Conservation (phyloP, 2,888 invertebrate species). For the Melolontha melolontha region DNA sequence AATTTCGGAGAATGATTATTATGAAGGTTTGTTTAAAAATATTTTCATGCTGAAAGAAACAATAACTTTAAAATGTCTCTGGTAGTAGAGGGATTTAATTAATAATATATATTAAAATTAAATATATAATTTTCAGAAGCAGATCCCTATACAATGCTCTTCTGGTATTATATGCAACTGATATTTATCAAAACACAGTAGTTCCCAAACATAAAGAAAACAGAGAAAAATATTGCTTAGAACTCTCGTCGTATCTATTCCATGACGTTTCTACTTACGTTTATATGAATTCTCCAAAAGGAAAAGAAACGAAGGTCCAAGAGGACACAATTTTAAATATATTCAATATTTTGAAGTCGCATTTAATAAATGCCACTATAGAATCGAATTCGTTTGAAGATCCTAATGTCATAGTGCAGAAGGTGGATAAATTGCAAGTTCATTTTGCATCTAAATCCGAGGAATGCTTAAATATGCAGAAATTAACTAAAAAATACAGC, state of each 20-base stretch:
- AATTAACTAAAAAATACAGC: conserved; percentile 39
- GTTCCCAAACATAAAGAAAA: conserved; percentile 46
- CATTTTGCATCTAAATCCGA: conserved; percentile 41
- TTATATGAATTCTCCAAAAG: conserved; percentile 44
- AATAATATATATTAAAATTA: too few relatives aligned
- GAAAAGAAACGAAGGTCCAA: background rate
- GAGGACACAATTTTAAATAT: conserved; percentile 31
- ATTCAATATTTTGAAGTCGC: conserved; percentile 47
- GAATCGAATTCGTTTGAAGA: conserved; percentile 48
- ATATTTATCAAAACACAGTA: conserved; percentile 53
- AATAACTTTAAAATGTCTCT: too few relatives aligned
- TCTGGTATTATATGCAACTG: conserved; percentile 52
- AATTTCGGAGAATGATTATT: too few relatives aligned
- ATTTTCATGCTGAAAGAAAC: too few relatives aligned
- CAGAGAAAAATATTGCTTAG: conserved; percentile 51
- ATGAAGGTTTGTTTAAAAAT: too few relatives aligned
- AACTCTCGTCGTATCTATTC: conserved; percentile 49
- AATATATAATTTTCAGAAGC: background rate
- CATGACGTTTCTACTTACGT: conserved; percentile 50
- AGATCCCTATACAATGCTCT: conserved; percentile 48
- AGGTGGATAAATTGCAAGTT: conserved; percentile 46
- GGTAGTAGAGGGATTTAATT: too few relatives aligned
- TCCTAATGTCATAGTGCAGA: conserved; percentile 38
- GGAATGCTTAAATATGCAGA: conserved; percentile 29
- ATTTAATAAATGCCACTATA: conserved; percentile 41